A percentile compares a stretch with the other conserved stretches of the same genome.
Evolutionary conservation across 2,888 invertebrate species (phyloP).

Genomic region (Pseudococcus viburni): DNA sequence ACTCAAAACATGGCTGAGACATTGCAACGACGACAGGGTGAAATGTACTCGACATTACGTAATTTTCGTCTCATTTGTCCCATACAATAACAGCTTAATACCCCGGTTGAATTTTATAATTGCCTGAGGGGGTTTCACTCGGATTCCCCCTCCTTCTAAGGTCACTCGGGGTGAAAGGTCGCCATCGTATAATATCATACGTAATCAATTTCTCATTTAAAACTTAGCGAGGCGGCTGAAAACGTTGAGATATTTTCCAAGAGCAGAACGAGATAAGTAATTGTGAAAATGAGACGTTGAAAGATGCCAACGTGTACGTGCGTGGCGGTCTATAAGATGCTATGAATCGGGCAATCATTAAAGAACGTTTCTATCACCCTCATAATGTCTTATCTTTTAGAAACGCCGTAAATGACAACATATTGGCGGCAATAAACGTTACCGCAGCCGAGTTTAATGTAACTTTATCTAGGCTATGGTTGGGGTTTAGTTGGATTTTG

Average conservation of each 20-base stretch:
- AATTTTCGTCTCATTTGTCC: conserved; percentile 42
- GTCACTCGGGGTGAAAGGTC: conserved; percentile 18
- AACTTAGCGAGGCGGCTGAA: not conserved
- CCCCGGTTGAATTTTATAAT: not conserved
- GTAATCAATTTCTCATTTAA: conserved; percentile 54
- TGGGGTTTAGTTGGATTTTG: not conserved
- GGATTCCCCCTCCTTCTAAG: not conserved
- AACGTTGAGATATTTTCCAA: not conserved
- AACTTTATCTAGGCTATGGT: conserved; percentile 1
- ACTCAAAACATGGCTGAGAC: not conserved
- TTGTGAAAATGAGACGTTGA: conserved; percentile 39
- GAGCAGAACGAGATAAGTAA: conserved; percentile 16
- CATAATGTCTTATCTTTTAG: conserved; percentile 50
- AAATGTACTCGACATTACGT: not conserved
- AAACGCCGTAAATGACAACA: conserved; percentile 47
- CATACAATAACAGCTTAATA: conserved; percentile 18
- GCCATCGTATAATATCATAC: conserved; percentile 1
- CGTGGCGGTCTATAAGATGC: not conserved
- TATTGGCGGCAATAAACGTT: conserved; percentile 52
- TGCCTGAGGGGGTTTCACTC: not conserved
- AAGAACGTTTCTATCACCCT: conserved; percentile 41
- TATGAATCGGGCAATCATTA: conserved; percentile 50
- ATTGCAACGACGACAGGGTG: too few relatives aligned
- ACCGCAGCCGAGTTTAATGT: conserved; percentile 35
- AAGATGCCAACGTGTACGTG: not conserved